A percentile compares a stretch with the other conserved stretches of the same genome.
These are phyloP conservation scores for Festucalex cinctus DNA, from an alignment of 2,113 vertebrate genomes.

Conservation along the genomic window DNA sequence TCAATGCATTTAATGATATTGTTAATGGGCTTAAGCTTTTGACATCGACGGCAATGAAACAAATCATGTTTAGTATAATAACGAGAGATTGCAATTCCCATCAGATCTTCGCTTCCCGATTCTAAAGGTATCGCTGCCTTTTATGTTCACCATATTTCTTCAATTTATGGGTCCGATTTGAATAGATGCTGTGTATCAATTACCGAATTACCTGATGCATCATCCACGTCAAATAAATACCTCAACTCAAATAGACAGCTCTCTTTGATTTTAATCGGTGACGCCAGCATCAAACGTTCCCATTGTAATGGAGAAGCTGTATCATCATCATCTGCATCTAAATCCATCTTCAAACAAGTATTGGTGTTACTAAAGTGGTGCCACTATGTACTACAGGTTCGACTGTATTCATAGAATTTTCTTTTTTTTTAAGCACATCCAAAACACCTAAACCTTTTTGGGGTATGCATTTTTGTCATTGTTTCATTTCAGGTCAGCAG, in stretches of 20 bases:
- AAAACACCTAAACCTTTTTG: too few species aligned
- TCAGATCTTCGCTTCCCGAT: background rate
- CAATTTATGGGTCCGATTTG: background rate
- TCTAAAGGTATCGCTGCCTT: background rate
- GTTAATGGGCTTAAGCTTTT: background rate
- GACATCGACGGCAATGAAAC: background rate
- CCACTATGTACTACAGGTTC: too few species aligned
- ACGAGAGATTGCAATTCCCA: background rate
- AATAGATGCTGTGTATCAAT: background rate
- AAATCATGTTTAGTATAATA: background rate
- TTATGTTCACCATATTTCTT: background rate
- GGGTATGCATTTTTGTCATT: too few species aligned
- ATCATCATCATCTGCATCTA: too few species aligned
- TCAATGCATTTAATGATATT: conserved; percentile 2
- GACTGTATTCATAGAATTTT: too few species aligned
- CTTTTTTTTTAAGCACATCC: too few species aligned
- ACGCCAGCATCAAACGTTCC: too few species aligned
- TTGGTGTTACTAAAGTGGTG: too few species aligned
- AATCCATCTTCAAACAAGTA: too few species aligned
- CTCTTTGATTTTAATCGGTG: too few species aligned
- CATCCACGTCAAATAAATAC: background rate
- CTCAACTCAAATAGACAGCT: background rate
- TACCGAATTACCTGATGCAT: background rate
- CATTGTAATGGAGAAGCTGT: too few species aligned
- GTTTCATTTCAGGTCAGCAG: too few species aligned